Base-by-base conservation (phyloP, 2,113 vertebrate genomes). In the Empidonax alnorum region DNA sequence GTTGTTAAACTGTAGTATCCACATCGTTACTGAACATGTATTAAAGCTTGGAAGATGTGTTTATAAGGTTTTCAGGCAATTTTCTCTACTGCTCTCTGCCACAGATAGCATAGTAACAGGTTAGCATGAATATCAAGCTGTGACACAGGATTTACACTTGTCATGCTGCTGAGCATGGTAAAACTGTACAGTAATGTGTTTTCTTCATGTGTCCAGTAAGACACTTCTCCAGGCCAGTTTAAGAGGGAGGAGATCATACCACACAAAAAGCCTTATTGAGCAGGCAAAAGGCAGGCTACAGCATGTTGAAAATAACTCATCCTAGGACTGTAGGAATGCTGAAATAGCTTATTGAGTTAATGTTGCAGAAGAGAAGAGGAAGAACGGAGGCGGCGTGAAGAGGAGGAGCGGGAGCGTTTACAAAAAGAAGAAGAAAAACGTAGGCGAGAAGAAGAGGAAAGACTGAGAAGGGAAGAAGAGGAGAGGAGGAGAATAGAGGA, bases 301-400 rank as follows among this genome's bases (percentile, higher is more conserved):
- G 79, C 84, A 59, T 41, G 87, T 65, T 86, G 61, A 33, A 91
- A 87, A 46, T 62, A 93, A 61, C 53, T 95, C 47, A 35, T 27
- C 23, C 42, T 69, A 90, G 69, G 87, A 27, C 25, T 84, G 63
- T 90, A 84, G 93, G 72, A 42, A 35, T 67, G 49, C 82, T 93
- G 69, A 66, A 94, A 62, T 90, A 88, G 55, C 83, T 97, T 44
- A 93, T 21, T 89, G 95, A 59, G 75, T 83, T 94, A 83, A 65
- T 96, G 30, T 93, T 87, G 33, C 96, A 99, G 99, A 97, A 99
- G 97, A 94, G 99, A 99, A 95, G 99, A 99, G 86, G 99, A 99
- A 82, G 99, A 99, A 88, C 98, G 98, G 16, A 98, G 98, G 89
- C 98, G 97, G 17, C 97, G 67, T 62, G 99, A 99, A 53, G 99